Percentiles rank a stretch among this genome's conserved stretches.
Evolutionary conservation across 2,113 vertebrate species (phyloP).

Genomic region (Vulpes lagopus): DNA sequence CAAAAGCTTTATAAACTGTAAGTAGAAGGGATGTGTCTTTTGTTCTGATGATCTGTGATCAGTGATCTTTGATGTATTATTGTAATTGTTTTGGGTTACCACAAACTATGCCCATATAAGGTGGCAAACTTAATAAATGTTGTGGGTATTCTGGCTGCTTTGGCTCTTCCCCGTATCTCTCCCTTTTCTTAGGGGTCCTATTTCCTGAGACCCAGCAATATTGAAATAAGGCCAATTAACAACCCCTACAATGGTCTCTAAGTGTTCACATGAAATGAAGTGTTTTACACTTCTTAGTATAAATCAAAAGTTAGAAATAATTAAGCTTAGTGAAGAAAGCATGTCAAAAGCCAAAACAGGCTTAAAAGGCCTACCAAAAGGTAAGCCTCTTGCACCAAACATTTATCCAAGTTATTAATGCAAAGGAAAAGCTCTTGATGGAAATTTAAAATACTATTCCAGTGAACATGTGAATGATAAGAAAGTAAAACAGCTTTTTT

Average conservation of each 20-base stretch:
- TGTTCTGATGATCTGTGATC: background rate
- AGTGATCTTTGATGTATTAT: background rate
- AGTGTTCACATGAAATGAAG: background rate
- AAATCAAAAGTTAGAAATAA: background rate
- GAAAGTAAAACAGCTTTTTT: background rate
- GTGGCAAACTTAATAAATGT: background rate
- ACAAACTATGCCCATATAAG: background rate
- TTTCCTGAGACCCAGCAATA: background rate
- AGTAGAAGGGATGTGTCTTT: background rate
- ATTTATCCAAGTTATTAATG: background rate
- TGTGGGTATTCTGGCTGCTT: background rate
- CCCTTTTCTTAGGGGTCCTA: background rate
- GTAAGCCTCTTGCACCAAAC: background rate
- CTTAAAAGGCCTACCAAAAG: background rate
- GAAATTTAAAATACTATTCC: background rate
- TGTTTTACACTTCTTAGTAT: background rate
- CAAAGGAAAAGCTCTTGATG: background rate
- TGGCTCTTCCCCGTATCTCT: background rate
- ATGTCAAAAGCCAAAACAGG: background rate
- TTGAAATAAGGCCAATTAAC: background rate
- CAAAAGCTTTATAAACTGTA: conserved; percentile 19
- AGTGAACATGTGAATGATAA: background rate
- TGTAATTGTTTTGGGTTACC: background rate
- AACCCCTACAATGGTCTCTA: background rate
- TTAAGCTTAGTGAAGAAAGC: background rate